Base-by-base conservation (phyloP, 1,140 invertebrate species). In the Leptopilina clavipes region DNA sequence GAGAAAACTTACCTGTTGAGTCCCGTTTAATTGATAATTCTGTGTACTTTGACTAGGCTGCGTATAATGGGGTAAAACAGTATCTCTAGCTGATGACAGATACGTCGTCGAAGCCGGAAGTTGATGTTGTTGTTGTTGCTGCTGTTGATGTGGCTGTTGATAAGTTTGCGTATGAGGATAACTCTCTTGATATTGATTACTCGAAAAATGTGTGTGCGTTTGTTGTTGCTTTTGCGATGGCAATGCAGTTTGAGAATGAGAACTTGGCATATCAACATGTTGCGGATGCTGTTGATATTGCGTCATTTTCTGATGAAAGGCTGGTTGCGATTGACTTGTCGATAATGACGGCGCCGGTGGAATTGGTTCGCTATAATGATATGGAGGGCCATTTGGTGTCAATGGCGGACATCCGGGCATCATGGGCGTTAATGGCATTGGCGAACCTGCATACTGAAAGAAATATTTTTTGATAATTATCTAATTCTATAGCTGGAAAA, bases 311-410 rank as follows among this genome's bases (percentile, higher is more conserved):
- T 89, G 89, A 65, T 89, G 89, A 83, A 89, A 90, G 54, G 85
- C 89, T 37, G 87, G 88, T 73, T 89, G 92, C 83, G 88, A 93
- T 88, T 88, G 93, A 82, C 89, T 93, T 83, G 83, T 92, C 84
- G 86, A 93, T 77, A 87, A 91, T 87, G 89, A 89, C 10, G 89
- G 88, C 11, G 89, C 89, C 52, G 89, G 88, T 17, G 89, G 88
- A 19, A 91, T 91, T n/a, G 89, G 87, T 44, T 91, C 89, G 74
- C 83, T 89, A 79, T 89, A 90, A 71, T 90, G 89, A 83, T 90
- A 91, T 17, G 89, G 88, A 44, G 89, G 89, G n/a, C 89, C 89
- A 59, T 90, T 91, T 22, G 89, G 89, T 22, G 89, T 90, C 75
- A 90, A 59, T 0, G 88, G 83, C 52, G 88, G 88, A 82, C 89